Base-by-base conservation (phyloP, 2,888 invertebrate genomes). In the Cyclophora albipunctata region DNA sequence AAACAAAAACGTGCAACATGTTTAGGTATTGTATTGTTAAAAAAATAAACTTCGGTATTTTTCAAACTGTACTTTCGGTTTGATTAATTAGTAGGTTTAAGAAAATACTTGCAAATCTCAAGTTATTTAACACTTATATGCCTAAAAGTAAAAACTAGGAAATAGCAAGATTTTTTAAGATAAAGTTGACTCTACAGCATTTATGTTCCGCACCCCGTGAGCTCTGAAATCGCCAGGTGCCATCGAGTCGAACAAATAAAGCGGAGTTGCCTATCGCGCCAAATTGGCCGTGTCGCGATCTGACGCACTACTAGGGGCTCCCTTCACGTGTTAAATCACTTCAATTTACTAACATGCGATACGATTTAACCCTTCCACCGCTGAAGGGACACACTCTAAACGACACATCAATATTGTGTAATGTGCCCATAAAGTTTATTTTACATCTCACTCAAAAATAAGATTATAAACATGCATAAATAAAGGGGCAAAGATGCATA, bases 221-320 rank as follows among this genome's bases (percentile, higher is more conserved):
- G 62, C 71, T 64, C 67, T 73, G 68, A 74, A 71, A 66, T 74
- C 68, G 76, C 85, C 84, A 84, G 84, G 84, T 85, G 84, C 69
- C 60, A 54, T 49, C 73, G 66, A 62, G 57, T 67, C 68, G 71
- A 75, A 76, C 77, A 78, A 83, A 80, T 78, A 78, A 77, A 73
- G 75, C 73, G 69, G 68, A 67, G 72, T 67, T 67, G 72, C 69
- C 71, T 74, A 75, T 72, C 76, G 71, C 71, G 75, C 83, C 80
- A 85, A 86, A 86, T 85, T 85, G 83, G 71, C 84, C 83, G 78
- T 82, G 79, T 80, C 76, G 72, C 77, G 74, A 83, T 79, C 77
- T 73, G 71, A 71, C 75, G 75, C 81, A 84, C 82, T 78, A 73
- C 78, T 81, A 82, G 68, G 83, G 82, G 72, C 66, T 78, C 79